Conservation (phyloP, 2,797 vertebrate genomes). For the Triplophysa yarkandensis region DNA sequence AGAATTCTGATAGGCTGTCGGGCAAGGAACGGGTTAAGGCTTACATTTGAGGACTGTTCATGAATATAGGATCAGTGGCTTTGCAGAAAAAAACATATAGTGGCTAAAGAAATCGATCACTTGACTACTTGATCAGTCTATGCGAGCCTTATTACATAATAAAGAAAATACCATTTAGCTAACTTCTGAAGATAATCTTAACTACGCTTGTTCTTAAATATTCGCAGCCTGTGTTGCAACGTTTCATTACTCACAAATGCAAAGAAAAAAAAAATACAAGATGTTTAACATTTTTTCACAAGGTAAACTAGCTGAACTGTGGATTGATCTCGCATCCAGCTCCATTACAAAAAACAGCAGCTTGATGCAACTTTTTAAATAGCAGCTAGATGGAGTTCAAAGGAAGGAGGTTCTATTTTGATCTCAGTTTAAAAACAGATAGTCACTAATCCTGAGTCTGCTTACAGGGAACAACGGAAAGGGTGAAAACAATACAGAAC, state of each 20-base stretch:
- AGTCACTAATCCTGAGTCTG: constrained; percentile 37
- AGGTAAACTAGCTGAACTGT: background rate
- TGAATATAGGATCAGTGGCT: too few species aligned
- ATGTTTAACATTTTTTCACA: background rate
- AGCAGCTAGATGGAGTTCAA: background rate
- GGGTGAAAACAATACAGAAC: constrained; percentile 65
- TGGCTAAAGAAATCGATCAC: too few species aligned
- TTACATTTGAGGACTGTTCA: too few species aligned
- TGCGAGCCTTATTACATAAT: too few species aligned
- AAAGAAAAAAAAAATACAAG: background rate
- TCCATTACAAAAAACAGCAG: background rate
- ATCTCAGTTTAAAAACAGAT: constrained; percentile 20
- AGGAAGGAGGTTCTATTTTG: constrained; percentile 12
- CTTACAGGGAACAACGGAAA: constrained; percentile 47
- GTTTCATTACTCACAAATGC: constrained; percentile 13
- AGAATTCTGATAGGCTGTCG: too few species aligned
- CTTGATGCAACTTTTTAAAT: background rate
- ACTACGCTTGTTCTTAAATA: background rate
- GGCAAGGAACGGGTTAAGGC: too few species aligned
- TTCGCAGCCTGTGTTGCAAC: constrained; percentile 1
- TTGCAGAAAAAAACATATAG: too few species aligned
- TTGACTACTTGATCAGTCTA: too few species aligned
- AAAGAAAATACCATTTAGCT: constrained; percentile 2
- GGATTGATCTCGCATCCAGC: background rate
- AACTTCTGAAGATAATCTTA: background rate